Evolutionary conservation across 2,888 invertebrate genomes (phyloP).

Genomic region (Cyrtodaria siliqua): DNA sequence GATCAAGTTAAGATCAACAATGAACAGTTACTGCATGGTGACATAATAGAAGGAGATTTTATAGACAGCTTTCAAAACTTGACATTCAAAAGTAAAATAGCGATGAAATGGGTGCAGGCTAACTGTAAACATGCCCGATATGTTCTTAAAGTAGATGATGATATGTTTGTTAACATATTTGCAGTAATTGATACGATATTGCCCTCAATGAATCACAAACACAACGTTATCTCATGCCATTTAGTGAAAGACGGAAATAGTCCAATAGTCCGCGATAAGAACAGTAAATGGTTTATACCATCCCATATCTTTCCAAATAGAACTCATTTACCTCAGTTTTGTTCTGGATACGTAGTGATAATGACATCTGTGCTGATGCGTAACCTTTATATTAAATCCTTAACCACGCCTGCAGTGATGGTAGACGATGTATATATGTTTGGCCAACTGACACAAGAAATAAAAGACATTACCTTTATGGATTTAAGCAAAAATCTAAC

Average conservation of each 20-base stretch:
- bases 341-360: constrained; percentile 78
- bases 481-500: constrained; percentile 94
- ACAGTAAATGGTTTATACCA: constrained; percentile 75
- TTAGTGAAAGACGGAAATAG: constrained; percentile 65
- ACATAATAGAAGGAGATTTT: constrained; percentile 69
- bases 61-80: constrained; percentile 65
- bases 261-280: constrained; percentile 67
- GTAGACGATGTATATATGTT: constrained; percentile 83
- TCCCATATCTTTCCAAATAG: constrained; percentile 60
- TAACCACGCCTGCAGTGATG: constrained; percentile 60
- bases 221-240: constrained; percentile 67
- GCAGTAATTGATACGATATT: constrained; percentile 66
- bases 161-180: constrained; percentile 76
- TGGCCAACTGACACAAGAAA: constrained; percentile 71
- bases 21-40: constrained; percentile 62
- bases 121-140: constrained; percentile 61
- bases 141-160: constrained; percentile 72
- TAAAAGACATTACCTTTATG: constrained; percentile 66
- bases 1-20: constrained; percentile 67
- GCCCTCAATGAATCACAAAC: constrained; percentile 52
- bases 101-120: constrained; percentile 63
- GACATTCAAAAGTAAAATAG: constrained; percentile 64
- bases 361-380: constrained; percentile 73
- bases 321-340: constrained; percentile 79
- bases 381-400: constrained; percentile 72